phyloP scores from a whole-genome alignment of 1,140 invertebrate species.

The Lepidostoma basale region DNA sequence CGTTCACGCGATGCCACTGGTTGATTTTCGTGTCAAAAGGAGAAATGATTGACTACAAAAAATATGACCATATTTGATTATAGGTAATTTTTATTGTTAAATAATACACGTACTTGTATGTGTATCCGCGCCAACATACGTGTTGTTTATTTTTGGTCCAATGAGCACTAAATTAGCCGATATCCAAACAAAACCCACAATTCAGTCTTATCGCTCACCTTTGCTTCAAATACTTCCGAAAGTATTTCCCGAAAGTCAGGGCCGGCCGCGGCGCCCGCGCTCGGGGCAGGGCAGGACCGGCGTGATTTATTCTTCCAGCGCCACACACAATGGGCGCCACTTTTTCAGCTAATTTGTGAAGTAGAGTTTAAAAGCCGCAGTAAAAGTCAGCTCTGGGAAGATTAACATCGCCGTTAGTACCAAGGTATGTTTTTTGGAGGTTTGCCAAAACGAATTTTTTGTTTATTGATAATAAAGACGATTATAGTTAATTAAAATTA shows the following conservation, averaged over 20 bases:
- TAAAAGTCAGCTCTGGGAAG: slow-evolving; percentile 46
- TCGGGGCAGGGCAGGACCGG: slow-evolving; percentile 12
- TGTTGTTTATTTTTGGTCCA: too few relatives aligned
- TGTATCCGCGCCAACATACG: too few relatives aligned
- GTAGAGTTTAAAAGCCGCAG: slow-evolving; percentile 47
- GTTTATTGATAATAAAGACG: too few relatives aligned
- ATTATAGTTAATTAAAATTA: too few relatives aligned
- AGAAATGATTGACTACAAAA: too few relatives aligned
- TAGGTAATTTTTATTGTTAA: too few relatives aligned
- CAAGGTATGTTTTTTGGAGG: background rate
- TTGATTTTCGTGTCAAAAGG: too few relatives aligned
- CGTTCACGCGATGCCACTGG: too few relatives aligned
- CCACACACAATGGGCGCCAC: slow-evolving; percentile 42
- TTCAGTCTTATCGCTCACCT: background rate
- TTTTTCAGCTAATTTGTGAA: slow-evolving; percentile 48
- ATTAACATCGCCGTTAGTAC: slow-evolving; percentile 46
- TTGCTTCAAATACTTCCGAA: background rate
- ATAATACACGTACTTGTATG: too few relatives aligned
- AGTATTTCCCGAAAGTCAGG: background rate
- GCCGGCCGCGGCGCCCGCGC: background rate
- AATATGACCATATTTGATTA: too few relatives aligned
- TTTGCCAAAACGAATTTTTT: slow-evolving; percentile 7
- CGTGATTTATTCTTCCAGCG: slow-evolving; percentile 39
- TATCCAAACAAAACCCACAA: background rate
- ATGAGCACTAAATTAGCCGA: too few relatives aligned